A percentile compares a stretch with the other conserved stretches of the same genome.
phyloP scores from a whole-genome alignment of 2,797 vertebrate genomes.

The Ctenopoma kingsleyae region DNA sequence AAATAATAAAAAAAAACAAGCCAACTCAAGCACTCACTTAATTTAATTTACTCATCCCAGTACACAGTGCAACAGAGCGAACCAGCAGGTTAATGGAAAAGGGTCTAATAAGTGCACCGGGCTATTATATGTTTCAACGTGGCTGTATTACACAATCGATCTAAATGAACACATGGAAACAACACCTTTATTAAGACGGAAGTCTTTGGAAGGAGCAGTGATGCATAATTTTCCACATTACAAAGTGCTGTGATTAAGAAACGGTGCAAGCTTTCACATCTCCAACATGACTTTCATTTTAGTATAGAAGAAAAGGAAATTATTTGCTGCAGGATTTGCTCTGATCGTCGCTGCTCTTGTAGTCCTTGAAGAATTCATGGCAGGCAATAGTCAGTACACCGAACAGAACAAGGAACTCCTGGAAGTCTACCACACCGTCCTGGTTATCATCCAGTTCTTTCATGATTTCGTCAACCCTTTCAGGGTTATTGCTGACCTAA shows the following conservation, averaged over 20 bases:
- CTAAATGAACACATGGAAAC: background rate
- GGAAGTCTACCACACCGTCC: slow-evolving; percentile 93
- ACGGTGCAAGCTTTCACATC: background rate
- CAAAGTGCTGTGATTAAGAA: background rate
- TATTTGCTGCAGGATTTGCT: background rate
- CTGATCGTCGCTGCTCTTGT: background rate
- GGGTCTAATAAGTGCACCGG: background rate
- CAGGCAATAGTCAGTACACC: slow-evolving; percentile 90
- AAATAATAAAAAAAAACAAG: too few relatives aligned
- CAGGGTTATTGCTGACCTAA: slow-evolving; percentile 85
- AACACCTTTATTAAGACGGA: slow-evolving; percentile 30
- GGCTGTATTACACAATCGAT: too few relatives aligned
- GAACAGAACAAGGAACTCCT: slow-evolving; percentile 92
- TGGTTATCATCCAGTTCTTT: slow-evolving; percentile 89
- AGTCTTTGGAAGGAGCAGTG: background rate
- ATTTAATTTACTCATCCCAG: background rate
- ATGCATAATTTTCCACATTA: background rate
- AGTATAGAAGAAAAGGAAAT: background rate
- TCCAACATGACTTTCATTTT: too few relatives aligned
- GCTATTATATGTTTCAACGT: too few relatives aligned
- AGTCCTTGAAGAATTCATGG: slow-evolving; percentile 90
- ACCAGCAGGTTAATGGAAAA: too few relatives aligned
- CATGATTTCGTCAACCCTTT: slow-evolving; percentile 91
- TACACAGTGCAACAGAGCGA: too few relatives aligned
- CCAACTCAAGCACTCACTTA: background rate